phyloP scores from a whole-genome alignment of 1,140 invertebrate genomes.

The Coptotermes formosanus region DNA sequence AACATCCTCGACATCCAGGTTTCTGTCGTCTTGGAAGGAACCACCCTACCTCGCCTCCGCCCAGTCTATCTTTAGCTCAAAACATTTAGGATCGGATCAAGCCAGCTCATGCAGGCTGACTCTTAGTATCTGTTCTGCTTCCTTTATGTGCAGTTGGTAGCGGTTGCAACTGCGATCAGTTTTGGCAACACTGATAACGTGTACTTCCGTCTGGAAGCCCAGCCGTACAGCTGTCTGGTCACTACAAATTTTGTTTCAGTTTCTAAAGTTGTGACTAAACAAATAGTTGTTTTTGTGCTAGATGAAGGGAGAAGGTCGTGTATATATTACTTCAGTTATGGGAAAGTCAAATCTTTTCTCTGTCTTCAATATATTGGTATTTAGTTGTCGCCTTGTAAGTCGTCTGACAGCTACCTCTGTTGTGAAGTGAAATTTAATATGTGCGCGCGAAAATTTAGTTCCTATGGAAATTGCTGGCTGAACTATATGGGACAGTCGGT shows the following conservation, averaged over 20 bases:
- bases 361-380: background rate
- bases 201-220: background rate
- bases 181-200: background rate
- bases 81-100: background rate
- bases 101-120: background rate
- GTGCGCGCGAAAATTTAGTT: conserved; percentile 2
- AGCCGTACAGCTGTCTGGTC: background rate
- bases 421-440: conserved; percentile 14
- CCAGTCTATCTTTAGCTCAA: conserved; percentile 15
- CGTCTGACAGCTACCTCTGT: conserved; percentile 9
- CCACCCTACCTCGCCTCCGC: conserved; percentile 9
- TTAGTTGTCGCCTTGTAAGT: background rate
- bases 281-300: background rate
- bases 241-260: background rate
- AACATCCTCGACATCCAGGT: background rate
- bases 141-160: background rate
- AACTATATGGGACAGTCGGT: background rate
- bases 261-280: conserved; percentile 9
- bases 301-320: background rate
- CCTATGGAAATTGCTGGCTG: background rate
- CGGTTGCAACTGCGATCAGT: background rate
- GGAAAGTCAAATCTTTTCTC: background rate
- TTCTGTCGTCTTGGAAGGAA: conserved; percentile 10
- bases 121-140: conserved; percentile 5
- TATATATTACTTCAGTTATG: background rate